Conservation (phyloP, 2,888 invertebrate genomes). For the Eulithis testata region DNA sequence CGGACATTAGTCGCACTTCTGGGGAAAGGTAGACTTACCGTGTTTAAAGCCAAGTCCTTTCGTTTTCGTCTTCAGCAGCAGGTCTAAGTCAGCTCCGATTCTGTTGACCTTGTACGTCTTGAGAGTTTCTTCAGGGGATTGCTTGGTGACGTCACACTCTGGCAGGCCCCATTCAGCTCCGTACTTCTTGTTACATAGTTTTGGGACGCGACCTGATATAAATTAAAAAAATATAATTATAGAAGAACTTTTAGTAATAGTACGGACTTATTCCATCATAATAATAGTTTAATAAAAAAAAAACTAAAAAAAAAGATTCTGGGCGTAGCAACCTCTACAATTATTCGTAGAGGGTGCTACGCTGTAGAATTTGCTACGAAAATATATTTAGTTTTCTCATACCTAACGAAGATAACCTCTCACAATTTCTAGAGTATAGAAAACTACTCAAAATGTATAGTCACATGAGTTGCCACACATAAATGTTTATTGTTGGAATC, state of each 20-base stretch:
- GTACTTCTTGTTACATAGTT: neutral
- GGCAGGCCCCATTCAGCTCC: slow-evolving; percentile 4
- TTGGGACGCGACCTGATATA: neutral
- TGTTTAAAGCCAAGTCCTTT: slow-evolving; percentile 1
- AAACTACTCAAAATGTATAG: too few species aligned
- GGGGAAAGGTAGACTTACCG: neutral
- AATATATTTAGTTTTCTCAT: neutral
- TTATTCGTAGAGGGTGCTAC: neutral
- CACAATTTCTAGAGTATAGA: too few species aligned
- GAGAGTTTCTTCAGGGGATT: neutral
- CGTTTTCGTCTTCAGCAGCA: neutral
- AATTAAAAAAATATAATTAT: neutral
- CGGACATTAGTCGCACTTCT: too few species aligned
- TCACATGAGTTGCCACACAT: too few species aligned
- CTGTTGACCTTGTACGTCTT: neutral
- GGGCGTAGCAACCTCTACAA: too few species aligned
- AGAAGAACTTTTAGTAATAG: too few species aligned
- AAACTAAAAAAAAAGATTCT: too few species aligned
- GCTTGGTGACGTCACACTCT: neutral
- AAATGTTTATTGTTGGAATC: too few species aligned
- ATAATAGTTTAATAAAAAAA: too few species aligned
- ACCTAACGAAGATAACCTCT: too few species aligned
- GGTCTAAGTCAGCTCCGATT: neutral
- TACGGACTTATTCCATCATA: too few species aligned
- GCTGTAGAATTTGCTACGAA: neutral